Base-by-base conservation (phyloP, 1,140 invertebrate genomes). In the Papilio xuthus region DNA sequence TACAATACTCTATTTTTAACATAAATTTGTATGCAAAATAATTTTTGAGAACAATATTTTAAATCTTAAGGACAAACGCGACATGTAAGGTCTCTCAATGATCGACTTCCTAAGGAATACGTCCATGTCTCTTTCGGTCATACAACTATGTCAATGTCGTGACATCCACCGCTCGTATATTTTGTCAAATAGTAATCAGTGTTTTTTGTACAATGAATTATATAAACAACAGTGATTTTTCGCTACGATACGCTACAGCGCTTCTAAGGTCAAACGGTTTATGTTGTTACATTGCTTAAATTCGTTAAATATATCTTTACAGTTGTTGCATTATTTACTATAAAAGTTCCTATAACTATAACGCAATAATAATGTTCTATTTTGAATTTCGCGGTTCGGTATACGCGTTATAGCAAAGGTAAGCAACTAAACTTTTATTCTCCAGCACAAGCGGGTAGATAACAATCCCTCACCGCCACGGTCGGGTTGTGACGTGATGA, bases 141-240 rank as follows among this genome's bases (percentile, higher is more conserved):
- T 80, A 81, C 83, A 92, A 88, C 86, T 91, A 73, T 93, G 92
- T 93, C 92, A 93, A 92, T 93, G 92, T 87, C 92, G 90, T 87
- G 84, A 89, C 82, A 83, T 82, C 80, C 41, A 73, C 81, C 71
- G 71, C 50, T 85, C 78, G 81, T 77, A 81, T 60, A 77, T 80
- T 78, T 81, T 82, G 75, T 78, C 53, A 84, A 84, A 88, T 86
- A 81, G 81, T 84, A 86, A 86, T 89, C 78, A 83, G 82, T 83
- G 79, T 88, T 90, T 89, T 90, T 79, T 81, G 70, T 28, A 81
- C 70, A 53, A 50, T 1, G 47, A 83, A 86, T 75, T 75, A 81
- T 86, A 89, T 88, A 87, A 88, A 85, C 85, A 84, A 81, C 84
- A 83, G 87, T 86, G 87, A 88, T 91, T 92, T 91, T 82, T 86